Base-by-base conservation (phyloP, 2,888 invertebrate genomes). In the Lasioglossum villosulum region DNA sequence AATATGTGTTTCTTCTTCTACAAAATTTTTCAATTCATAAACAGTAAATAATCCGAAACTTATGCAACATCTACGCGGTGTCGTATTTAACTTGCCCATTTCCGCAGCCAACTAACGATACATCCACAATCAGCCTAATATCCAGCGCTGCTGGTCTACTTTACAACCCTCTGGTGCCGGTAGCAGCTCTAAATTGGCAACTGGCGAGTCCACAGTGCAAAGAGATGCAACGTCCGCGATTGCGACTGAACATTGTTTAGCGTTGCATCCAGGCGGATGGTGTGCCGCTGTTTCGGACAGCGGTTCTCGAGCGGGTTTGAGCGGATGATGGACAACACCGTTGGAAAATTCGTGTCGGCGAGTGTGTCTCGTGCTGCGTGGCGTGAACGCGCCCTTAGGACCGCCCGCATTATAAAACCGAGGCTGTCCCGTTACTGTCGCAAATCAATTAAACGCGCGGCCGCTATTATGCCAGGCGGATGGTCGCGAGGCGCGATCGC, bases 361-460 rank as follows among this genome's bases (percentile, higher is more conserved):
- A 23, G 34, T 23, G 4, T 12, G n/a, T 4, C 56, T 10, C 4
- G 39, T 0, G 27, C 59, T 23, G 37, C 27, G 2, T 66, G 10
- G 37, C 30, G 23, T 63, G 39, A 56, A 48, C 48, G 34, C 23
- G 42, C 81, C 71, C 14, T 75, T 37, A 75, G 59, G 37, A 76
- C 74, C 56, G 68, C 19, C 30, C 14, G 68, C 56, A 73, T 78
- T 71, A 59, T 75, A 80, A 80, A 84, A 74, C 45, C 76, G n/a
- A 4, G 42, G 30, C 34, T 72, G 77, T 72, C 73, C 73, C 52
- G 52, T 56, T 52, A n/a, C 39, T 48, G 63, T 73, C 63, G 82
- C 86, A 66, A 82, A 85, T 84, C 85, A 85, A 84, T 84, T 85
- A 74, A 45, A 68, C 79, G 68, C 39, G 48, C 27, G 52, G 70